Evolutionary conservation across 1,140 invertebrate species (phyloP).

Genomic region (Varroa destructor): DNA sequence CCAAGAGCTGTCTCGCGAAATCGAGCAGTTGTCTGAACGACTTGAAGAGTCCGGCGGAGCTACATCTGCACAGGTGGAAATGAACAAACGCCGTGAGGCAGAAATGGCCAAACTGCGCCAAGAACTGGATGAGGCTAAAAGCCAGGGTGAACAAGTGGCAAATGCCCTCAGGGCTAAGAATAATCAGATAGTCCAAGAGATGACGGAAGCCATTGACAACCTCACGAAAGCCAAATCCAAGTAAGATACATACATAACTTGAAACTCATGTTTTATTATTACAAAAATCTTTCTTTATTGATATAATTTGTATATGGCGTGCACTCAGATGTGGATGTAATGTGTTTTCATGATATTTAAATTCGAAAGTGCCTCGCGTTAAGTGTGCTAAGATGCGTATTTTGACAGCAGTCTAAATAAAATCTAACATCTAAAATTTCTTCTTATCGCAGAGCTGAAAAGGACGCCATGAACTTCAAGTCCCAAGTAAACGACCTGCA

Average conservation of each 20-base stretch:
- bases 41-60: conserved; percentile 36
- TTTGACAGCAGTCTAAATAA: too few relatives aligned
- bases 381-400: too few relatives aligned
- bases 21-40: conserved; percentile 35
- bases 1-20: conserved; percentile 16
- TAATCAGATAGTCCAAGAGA: conserved; percentile 20
- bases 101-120: conserved; percentile 36
- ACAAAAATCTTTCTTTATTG: conserved; percentile 36
- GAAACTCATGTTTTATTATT: neutral
- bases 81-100: conserved; percentile 36
- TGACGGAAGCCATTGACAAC: conserved; percentile 26
- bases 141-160: conserved; percentile 33
- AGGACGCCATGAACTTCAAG: conserved; percentile 81
- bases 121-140: conserved; percentile 37
- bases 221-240: conserved; percentile 25
- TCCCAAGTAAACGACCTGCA: conserved; percentile 87
- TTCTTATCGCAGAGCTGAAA: conserved; percentile 67
- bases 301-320: neutral
- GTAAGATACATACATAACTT: neutral
- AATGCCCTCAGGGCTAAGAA: conserved; percentile 20
- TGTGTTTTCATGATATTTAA: neutral
- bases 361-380: too few relatives aligned
- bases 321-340: neutral
- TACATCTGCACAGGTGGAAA: conserved; percentile 35
- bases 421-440: too few relatives aligned